A percentile compares a stretch with the other conserved stretches of the same genome.
Evolutionary conservation across 2,113 vertebrate genomes (phyloP).

Genomic region (Diglossa brunneiventris): DNA sequence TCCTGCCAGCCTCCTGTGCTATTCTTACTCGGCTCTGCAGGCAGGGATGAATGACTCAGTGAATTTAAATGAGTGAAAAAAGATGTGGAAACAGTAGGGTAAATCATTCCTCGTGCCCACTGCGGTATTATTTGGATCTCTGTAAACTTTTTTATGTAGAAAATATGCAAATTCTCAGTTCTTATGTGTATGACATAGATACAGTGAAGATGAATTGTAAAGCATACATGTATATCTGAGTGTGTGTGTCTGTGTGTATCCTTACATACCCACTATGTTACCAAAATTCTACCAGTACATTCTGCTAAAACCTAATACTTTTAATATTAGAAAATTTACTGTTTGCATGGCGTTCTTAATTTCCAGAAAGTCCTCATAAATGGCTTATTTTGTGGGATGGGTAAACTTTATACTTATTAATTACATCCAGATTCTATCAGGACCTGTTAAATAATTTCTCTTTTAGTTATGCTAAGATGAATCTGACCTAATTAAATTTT

Average conservation of each 20-base stretch:
- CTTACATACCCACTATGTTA: background rate
- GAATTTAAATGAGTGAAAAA: constrained; percentile 19
- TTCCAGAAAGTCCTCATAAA: background rate
- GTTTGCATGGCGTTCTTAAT: background rate
- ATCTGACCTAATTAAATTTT: constrained; percentile 32
- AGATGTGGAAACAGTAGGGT: background rate
- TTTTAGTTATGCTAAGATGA: background rate
- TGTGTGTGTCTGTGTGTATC: background rate
- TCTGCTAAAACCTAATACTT: background rate
- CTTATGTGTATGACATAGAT: background rate
- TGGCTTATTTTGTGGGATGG: background rate
- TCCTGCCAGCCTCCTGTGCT: background rate
- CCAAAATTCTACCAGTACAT: background rate
- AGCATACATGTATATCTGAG: rapidly evolving
- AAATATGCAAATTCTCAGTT: background rate
- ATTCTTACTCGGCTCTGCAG: background rate
- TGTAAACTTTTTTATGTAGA: background rate
- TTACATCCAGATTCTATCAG: constrained; percentile 12
- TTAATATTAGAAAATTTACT: background rate
- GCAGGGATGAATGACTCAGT: background rate
- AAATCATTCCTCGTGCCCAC: background rate
- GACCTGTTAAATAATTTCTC: constrained; percentile 35
- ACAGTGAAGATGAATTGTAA: background rate
- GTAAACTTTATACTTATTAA: background rate
- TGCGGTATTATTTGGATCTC: background rate